These are phyloP conservation scores for Diplodus puntazzo DNA, from an alignment of 2,797 vertebrate species.

Conservation along the genomic window DNA sequence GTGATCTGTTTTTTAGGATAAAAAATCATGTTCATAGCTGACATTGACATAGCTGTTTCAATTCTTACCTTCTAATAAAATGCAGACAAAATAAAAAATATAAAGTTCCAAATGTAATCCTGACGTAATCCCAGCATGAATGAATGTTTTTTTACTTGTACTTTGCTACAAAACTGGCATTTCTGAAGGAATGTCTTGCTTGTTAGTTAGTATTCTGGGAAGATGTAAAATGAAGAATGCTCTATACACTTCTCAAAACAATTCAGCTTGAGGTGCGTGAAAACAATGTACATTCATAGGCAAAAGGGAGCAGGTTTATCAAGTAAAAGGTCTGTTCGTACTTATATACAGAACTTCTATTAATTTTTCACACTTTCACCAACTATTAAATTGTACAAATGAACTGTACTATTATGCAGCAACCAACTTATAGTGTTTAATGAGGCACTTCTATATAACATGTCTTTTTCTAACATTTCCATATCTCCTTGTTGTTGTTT, in stretches of 20 bases:
- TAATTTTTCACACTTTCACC: neutral
- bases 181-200: neutral
- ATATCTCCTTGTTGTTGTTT: constrained; percentile 1
- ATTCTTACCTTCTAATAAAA: neutral
- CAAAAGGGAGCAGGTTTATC: neutral
- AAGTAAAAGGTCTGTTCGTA: neutral
- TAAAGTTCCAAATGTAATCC: neutral
- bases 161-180: neutral
- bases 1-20: neutral
- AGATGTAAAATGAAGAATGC: neutral
- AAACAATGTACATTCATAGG: neutral
- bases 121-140: neutral
- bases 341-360: neutral
- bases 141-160: neutral
- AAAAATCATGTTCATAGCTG: neutral
- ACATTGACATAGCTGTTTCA: neutral
- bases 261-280: neutral
- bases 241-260: neutral
- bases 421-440: neutral
- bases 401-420: neutral
- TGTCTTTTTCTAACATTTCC: neutral
- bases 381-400: neutral
- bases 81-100: neutral
- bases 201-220: neutral
- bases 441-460: neutral